A percentile compares a stretch with the other conserved stretches of the same genome.
phyloP scores from a whole-genome alignment of 2,113 vertebrate genomes.

The Sinocyclocheilus anshuiensis region DNA sequence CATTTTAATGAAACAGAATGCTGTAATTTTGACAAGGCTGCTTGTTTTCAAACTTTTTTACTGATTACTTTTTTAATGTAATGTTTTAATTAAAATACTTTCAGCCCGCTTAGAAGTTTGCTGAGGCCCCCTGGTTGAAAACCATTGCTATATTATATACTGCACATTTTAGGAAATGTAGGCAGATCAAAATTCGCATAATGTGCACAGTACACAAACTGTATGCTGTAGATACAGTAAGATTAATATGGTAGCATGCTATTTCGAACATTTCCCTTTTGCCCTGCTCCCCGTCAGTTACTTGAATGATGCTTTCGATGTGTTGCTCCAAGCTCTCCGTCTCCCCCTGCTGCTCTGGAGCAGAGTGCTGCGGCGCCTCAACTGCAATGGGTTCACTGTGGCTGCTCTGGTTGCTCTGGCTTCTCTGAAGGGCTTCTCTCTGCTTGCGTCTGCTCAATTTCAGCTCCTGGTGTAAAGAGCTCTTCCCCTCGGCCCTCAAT shows the following conservation, averaged over 20 bases:
- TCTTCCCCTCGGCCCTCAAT: constrained; percentile 70
- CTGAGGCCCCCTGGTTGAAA: background rate
- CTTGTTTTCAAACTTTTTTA: background rate
- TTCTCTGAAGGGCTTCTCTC: constrained; percentile 66
- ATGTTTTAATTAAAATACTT: background rate
- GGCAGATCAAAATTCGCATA: background rate
- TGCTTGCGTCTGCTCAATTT: constrained; percentile 72
- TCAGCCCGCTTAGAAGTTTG: background rate
- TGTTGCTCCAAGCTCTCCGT: constrained; percentile 70
- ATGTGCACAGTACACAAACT: background rate
- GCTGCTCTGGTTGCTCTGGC: constrained; percentile 64
- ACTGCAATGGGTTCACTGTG: constrained; percentile 49
- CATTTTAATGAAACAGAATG: background rate
- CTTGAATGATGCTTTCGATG: constrained; percentile 77
- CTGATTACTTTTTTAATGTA: no score
- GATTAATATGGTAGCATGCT: background rate
- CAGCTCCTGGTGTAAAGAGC: constrained; percentile 72
- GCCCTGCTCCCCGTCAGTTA: constrained; percentile 29
- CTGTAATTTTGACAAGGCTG: background rate
- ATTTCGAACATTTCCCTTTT: background rate
- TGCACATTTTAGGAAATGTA: background rate
- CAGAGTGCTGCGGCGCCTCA: constrained; percentile 60
- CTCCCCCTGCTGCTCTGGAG: constrained; percentile 62
- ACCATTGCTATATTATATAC: background rate
- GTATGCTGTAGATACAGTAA: background rate